A percentile compares a stretch with the other conserved stretches of the same genome.
These are phyloP conservation scores for Lepus europaeus DNA, from an alignment of 2,113 vertebrate species.

Conservation along the genomic window DNA sequence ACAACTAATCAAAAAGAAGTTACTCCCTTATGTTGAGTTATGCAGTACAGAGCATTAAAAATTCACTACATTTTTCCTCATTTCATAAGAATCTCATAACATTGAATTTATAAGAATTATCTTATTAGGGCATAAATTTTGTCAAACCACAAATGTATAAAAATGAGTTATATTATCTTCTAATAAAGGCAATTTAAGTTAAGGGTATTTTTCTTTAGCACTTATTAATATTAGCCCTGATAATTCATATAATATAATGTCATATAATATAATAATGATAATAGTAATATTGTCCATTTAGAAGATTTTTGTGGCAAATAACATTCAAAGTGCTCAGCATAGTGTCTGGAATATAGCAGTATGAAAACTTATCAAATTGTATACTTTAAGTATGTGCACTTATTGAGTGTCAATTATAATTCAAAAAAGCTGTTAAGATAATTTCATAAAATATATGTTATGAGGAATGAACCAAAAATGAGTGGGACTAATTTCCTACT, in stretches of 20 bases:
- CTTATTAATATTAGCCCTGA: not conserved
- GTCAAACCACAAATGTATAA: not conserved
- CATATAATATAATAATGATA: not conserved
- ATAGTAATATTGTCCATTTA: not conserved
- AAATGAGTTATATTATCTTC: not conserved
- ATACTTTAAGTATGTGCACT: too few species aligned
- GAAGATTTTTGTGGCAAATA: constrained; percentile 5
- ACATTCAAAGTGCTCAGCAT: not conserved
- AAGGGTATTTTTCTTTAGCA: constrained; percentile 1
- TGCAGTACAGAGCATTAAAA: not conserved
- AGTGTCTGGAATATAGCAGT: not conserved
- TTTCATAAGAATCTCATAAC: not conserved
- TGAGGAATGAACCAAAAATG: too few species aligned
- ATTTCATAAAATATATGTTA: too few species aligned
- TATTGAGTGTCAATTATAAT: too few species aligned
- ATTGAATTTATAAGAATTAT: constrained; percentile 9
- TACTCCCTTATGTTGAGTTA: not conserved
- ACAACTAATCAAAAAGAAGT: not conserved
- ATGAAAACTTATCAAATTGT: too few species aligned
- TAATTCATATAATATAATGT: not conserved
- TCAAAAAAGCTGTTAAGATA: too few species aligned
- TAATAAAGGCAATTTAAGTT: not conserved
- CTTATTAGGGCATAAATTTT: not conserved
- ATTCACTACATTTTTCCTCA: not conserved
- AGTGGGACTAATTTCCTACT: too few species aligned